Conservation (phyloP, 2,113 vertebrate species). For the Halichoeres trimaculatus region DNA sequence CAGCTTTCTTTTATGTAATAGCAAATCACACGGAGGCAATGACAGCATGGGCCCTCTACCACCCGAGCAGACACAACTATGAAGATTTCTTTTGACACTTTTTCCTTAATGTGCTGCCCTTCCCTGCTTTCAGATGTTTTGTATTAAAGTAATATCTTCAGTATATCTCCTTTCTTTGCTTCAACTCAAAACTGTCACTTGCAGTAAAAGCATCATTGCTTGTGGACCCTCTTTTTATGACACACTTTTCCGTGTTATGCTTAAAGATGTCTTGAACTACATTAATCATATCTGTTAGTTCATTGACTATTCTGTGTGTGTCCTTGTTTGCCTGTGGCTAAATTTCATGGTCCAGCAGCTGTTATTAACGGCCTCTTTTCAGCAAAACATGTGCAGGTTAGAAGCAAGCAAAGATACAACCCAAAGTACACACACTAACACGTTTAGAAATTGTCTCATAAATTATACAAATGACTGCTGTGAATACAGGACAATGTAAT, state of each 20-base stretch:
- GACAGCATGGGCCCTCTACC: not conserved
- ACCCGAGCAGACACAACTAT: not conserved
- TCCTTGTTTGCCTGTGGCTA: conserved; percentile 27
- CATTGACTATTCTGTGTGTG: conserved; percentile 31
- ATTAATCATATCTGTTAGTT: conserved; percentile 28
- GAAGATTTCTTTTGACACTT: not conserved
- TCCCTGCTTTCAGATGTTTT: not conserved
- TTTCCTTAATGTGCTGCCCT: conserved; percentile 8
- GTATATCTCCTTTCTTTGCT: not conserved
- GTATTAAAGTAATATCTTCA: not conserved
- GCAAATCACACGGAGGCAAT: too few relatives aligned
- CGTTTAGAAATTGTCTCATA: conserved; percentile 15
- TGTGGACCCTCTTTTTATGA: not conserved
- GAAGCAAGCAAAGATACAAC: not conserved
- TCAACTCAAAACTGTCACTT: not conserved
- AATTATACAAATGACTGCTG: conserved; percentile 25
- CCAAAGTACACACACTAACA: not conserved
- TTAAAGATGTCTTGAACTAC: conserved; percentile 6
- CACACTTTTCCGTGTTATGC: conserved; percentile 17
- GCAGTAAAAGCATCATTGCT: conserved; percentile 18
- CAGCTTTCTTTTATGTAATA: too few relatives aligned
- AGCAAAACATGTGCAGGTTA: conserved; percentile 9
- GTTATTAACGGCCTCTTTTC: conserved; percentile 14
- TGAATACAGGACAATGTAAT: conserved; percentile 16
- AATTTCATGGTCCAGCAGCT: conserved; percentile 6